Percentiles rank a stretch among this genome's conserved stretches.
These are phyloP conservation scores for Montipora capitata DNA, from an alignment of 92 coral and sea anemone species.

Conservation along the genomic window DNA sequence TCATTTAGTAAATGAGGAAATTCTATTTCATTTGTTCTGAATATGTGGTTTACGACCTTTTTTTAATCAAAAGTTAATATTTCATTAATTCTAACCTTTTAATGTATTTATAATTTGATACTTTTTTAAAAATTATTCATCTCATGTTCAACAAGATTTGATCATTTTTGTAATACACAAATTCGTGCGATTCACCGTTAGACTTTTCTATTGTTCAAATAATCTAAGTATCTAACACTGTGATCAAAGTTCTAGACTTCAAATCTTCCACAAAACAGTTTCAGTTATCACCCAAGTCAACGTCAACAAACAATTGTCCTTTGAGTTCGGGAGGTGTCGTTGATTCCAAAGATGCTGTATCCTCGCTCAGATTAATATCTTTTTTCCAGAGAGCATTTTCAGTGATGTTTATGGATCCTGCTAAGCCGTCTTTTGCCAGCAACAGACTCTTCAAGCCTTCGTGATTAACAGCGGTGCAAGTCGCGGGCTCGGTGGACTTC, in stretches of 20 bases:
- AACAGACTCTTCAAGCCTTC: conserved; percentile 81
- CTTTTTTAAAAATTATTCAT: too few relatives aligned
- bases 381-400: conserved; percentile 70
- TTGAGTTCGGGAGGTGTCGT: conserved; percentile 33
- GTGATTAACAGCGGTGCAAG: conserved; percentile 73
- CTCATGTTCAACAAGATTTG: too few relatives aligned
- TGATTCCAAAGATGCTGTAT: conserved; percentile 28
- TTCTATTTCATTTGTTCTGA: not conserved
- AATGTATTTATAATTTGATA: too few relatives aligned
- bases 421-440: conserved; percentile 61
- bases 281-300: not conserved
- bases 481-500: not conserved
- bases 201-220: too few relatives aligned
- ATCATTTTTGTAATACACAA: too few relatives aligned
- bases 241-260: too few relatives aligned
- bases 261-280: not conserved
- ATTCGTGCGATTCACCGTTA: too few relatives aligned
- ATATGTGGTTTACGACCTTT: not conserved
- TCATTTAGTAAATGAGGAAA: not conserved
- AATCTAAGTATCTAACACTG: too few relatives aligned
- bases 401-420: conserved; percentile 43
- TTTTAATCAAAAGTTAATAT: too few relatives aligned
- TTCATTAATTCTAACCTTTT: not conserved
- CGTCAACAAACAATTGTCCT: conserved; percentile 26
- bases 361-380: conserved; percentile 31